These are phyloP conservation scores for Mesocricetus auratus DNA, from an alignment of 2,113 vertebrate genomes.

Conservation along the genomic window DNA sequence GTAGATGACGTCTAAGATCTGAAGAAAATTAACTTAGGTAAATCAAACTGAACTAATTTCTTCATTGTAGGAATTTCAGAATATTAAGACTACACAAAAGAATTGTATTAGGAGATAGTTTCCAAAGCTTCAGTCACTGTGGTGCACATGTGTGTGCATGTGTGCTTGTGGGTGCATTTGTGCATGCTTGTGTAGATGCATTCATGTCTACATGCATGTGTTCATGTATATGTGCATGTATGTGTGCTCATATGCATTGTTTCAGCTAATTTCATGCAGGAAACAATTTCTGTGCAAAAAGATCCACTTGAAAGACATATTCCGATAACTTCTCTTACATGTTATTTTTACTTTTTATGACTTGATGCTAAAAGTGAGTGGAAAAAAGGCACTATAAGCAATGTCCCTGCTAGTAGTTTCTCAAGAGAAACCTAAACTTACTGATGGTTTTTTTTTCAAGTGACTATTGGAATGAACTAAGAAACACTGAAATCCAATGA, in stretches of 20 bases:
- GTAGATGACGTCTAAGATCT: neutral
- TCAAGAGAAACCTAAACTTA: neutral
- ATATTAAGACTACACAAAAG: neutral
- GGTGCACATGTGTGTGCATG: no score
- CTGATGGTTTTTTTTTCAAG: neutral
- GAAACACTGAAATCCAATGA: no score
- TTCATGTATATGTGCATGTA: neutral
- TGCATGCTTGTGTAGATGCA: no score
- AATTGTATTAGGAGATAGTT: neutral
- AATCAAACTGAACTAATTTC: neutral
- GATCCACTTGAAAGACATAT: neutral
- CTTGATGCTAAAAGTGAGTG: neutral
- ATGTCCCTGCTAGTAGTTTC: neutral
- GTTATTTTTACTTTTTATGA: neutral
- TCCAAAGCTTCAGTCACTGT: neutral
- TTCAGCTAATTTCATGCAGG: no score
- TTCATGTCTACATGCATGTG: neutral
- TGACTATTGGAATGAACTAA: neutral
- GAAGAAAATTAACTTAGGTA: neutral
- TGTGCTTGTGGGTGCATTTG: neutral
- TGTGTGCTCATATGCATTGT: fast-evolving
- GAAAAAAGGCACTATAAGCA: fast-evolving
- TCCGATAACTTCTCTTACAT: neutral
- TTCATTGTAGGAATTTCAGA: neutral
- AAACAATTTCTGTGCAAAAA: neutral